Evolutionary conservation across 2,888 invertebrate species (phyloP).

Genomic region (Pachydiplax longipennis): DNA sequence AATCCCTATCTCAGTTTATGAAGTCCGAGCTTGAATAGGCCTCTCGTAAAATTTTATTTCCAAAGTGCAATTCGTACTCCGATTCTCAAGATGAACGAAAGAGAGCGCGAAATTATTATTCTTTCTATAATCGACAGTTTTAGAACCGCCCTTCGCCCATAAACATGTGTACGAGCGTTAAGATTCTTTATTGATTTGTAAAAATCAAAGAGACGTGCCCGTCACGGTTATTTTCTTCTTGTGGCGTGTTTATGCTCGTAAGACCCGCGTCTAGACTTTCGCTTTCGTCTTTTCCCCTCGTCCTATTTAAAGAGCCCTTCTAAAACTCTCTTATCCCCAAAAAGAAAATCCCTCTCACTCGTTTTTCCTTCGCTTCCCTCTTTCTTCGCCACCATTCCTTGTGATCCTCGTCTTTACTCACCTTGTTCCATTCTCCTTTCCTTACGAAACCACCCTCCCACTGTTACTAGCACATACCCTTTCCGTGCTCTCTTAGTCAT

Average conservation of each 20-base stretch:
- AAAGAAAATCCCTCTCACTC: not conserved
- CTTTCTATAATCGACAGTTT: too few relatives aligned
- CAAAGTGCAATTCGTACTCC: too few relatives aligned
- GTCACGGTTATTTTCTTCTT: not conserved
- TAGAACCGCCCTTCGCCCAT: too few relatives aligned
- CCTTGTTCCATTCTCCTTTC: not conserved
- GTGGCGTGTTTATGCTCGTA: not conserved
- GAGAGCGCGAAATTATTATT: too few relatives aligned
- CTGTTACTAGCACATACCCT: not conserved
- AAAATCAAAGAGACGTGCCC: not conserved
- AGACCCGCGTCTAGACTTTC: not conserved
- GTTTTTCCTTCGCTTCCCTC: not conserved
- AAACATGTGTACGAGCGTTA: not conserved
- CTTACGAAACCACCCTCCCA: not conserved
- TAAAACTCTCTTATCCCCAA: not conserved
- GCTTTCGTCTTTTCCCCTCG: not conserved
- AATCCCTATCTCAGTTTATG: too few relatives aligned
- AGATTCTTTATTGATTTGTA: not conserved
- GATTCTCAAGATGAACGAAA: too few relatives aligned
- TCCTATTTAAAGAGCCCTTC: not conserved
- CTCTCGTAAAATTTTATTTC: too few relatives aligned
- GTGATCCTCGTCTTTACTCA: conserved; percentile 29
- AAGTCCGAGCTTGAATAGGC: too few relatives aligned
- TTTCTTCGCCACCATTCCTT: not conserved
- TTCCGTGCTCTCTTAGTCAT: not conserved